These are phyloP conservation scores for Thymelicus lineola DNA, from an alignment of 2,888 invertebrate genomes.

Conservation along the genomic window DNA sequence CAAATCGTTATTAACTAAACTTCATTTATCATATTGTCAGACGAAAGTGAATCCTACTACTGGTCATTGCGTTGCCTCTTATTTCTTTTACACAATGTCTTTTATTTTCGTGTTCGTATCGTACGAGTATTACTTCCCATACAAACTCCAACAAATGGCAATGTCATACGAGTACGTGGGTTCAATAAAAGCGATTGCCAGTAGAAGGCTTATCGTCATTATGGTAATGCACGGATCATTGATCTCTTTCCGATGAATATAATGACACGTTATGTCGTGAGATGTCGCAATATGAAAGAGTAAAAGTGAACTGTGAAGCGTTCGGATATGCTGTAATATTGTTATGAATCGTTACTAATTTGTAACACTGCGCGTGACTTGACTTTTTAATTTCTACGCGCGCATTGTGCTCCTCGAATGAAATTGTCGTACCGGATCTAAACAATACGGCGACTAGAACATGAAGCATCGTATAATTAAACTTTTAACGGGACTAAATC, in stretches of 20 bases:
- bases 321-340: constrained; percentile 63
- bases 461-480: constrained; percentile 3
- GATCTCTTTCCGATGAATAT: constrained; percentile 34
- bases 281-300: constrained; percentile 61
- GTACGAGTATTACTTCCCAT: background rate
- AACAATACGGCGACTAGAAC: constrained; percentile 13
- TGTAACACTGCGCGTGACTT: constrained; percentile 48
- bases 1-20: constrained; percentile 67
- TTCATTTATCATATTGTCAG: constrained; percentile 68
- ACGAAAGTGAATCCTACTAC: constrained; percentile 76
- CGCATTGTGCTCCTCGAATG: constrained; percentile 18
- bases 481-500: too few relatives aligned
- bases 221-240: constrained; percentile 30
- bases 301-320: constrained; percentile 65
- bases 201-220: constrained; percentile 16
- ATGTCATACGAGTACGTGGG: constrained; percentile 7
- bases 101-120: background rate
- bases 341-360: constrained; percentile 51
- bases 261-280: constrained; percentile 45
- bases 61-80: constrained; percentile 45
- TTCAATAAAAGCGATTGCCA: constrained; percentile 17
- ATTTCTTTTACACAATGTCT: background rate
- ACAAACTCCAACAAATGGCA: background rate
- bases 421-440: constrained; percentile 29
- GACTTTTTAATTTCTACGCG: constrained; percentile 36